Base-by-base conservation (phyloP, 2,888 invertebrate species). In the Xestia ashworthii region DNA sequence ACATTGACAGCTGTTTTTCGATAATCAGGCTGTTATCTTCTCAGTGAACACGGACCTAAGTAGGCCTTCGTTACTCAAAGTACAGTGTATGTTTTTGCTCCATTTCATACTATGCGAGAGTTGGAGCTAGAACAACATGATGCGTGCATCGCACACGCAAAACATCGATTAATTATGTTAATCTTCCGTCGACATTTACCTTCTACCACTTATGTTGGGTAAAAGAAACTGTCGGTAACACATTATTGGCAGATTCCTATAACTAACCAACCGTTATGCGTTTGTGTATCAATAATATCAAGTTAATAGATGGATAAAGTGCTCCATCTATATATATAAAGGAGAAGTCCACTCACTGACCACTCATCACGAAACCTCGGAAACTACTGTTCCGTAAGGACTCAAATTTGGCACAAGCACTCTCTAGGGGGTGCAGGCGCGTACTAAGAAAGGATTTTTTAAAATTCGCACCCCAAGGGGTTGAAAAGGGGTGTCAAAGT, bases 161-260 rank as follows among this genome's bases (percentile, higher is more conserved):
- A 67, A 67, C 62, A 55, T 64, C 77, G 74, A 83, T 84, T 77
- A 85, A 82, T 85, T 82, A 82, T 85, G 82, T 60, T 82, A 85
- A 83, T 83, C 19, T 77, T 53, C n/a, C 22, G 58, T 77, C 70
- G 70, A 70, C 74, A 70, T 82, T 77, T 77, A 72, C 11, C 82
- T 70, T 70, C 32, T 41, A 75, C 55, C 50, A 71, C 46, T 82
- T 58, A 60, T 3, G 32, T 48, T 65, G 19, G 48, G 25, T 53
- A 62, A 55, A 84, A 72, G 46, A 69, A 84, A 69, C 6, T 12
- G 55, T 62, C 50, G n/a, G 64, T 71, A 53, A 74, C 77, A 44
- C 64, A 76, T 68, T 68, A 81, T 77, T 80, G 46, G 53, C 55
- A 82, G 78, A 69, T 80, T 77, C 58, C 16, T 80, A 60, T 76